Conservation (phyloP, 2,113 vertebrate species). For the Myiopsitta monachus region DNA sequence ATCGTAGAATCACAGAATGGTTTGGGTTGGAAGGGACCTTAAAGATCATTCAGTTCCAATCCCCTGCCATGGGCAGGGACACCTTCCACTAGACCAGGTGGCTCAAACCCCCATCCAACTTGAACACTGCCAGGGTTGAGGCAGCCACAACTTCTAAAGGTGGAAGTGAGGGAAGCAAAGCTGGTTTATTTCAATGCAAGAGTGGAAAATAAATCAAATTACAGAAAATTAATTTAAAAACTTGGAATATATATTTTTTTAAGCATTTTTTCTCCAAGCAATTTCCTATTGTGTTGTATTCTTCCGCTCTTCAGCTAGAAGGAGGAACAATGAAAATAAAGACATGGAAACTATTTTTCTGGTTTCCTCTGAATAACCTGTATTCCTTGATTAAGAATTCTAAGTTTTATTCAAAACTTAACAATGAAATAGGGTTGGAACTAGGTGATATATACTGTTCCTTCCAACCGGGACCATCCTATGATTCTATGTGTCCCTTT, state of each 20-base stretch:
- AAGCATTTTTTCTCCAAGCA: not conserved
- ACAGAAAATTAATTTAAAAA: not conserved
- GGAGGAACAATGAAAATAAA: not conserved
- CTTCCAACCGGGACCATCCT: not conserved
- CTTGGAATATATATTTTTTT: not conserved
- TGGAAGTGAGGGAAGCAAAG: not conserved
- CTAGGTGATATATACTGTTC: not conserved
- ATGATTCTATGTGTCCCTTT: not conserved
- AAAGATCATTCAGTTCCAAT: not conserved
- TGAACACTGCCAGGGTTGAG: not conserved
- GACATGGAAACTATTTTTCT: not conserved
- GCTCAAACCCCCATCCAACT: too few species aligned
- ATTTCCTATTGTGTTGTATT: not conserved
- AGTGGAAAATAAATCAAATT: not conserved
- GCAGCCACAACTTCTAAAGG: not conserved
- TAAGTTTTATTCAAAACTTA: not conserved
- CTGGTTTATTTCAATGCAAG: not conserved
- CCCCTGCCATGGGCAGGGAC: not conserved
- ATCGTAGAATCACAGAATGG: not conserved
- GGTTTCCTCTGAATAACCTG: not conserved
- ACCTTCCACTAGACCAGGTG: not conserved
- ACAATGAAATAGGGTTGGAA: not conserved
- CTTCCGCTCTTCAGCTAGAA: not conserved
- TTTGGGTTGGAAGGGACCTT: not conserved
- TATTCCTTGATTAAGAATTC: not conserved